phyloP scores from a whole-genome alignment of 2,888 invertebrate species.

The Ptycholaimellus sp. region DNA sequence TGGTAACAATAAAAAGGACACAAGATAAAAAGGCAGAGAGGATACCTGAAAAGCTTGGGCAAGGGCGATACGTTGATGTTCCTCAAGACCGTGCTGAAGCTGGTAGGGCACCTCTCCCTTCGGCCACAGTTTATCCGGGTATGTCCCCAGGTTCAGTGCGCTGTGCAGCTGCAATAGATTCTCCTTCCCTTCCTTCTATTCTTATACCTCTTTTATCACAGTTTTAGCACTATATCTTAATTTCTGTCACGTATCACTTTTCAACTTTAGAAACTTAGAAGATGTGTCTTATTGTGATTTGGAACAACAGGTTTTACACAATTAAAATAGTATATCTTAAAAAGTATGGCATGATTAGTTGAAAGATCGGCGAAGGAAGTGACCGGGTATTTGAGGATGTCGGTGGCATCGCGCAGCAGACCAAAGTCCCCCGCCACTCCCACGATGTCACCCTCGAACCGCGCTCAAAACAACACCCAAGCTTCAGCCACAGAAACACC shows the following conservation, averaged over 20 bases:
- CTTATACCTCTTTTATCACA: conserved; percentile 3
- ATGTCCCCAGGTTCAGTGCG: conserved; percentile 22
- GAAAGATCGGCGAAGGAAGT: no score
- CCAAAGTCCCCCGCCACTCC: conserved; percentile 12
- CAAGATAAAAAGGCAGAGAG: no score
- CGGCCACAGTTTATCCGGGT: conserved; percentile 24
- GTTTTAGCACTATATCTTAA: conserved; percentile 6
- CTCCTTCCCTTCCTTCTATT: no score
- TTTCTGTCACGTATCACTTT: conserved; percentile 3
- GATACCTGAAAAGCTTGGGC: conserved; percentile 3
- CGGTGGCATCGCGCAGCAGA: neutral
- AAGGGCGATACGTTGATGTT: conserved; percentile 3
- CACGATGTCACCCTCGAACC: conserved; percentile 40
- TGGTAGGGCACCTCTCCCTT: conserved; percentile 20
- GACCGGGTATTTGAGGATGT: no score
- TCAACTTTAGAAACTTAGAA: neutral
- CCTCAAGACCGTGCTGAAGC: conserved; percentile 20
- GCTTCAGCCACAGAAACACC: no score
- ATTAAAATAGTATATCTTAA: no score
- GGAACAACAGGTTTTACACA: no score
- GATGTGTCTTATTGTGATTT: no score
- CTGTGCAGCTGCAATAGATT: conserved; percentile 23
- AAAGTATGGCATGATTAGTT: neutral
- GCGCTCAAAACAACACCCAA: no score
- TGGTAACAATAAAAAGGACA: no score